phyloP scores from a whole-genome alignment of 2,888 invertebrate species.

The Spodoptera picta region DNA sequence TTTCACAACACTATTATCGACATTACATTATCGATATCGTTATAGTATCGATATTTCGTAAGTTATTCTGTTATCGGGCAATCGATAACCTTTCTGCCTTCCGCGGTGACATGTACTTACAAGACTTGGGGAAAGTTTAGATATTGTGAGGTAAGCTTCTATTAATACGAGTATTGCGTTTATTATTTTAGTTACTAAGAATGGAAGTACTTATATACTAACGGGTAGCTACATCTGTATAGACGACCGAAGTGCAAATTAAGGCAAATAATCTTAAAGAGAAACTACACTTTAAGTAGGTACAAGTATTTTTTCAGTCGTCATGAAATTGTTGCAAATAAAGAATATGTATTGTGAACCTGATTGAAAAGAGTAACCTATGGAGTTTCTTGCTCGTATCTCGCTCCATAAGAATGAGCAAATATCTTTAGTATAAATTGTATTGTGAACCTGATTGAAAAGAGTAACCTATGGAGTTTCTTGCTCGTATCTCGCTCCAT shows the following conservation, averaged over 20 bases:
- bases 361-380: too few relatives aligned
- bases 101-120: conserved; percentile 55
- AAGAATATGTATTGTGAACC: too few relatives aligned
- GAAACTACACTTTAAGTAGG: too few relatives aligned
- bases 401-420: too few relatives aligned
- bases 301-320: too few relatives aligned
- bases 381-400: too few relatives aligned
- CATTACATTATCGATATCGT: conserved; percentile 57
- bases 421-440: too few relatives aligned
- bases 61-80: conserved; percentile 52
- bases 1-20: conserved; percentile 59
- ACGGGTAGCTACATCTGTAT: not conserved
- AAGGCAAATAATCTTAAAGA: too few relatives aligned
- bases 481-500: too few relatives aligned
- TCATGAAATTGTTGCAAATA: too few relatives aligned
- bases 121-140: conserved; percentile 52
- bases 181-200: conserved; percentile 23
- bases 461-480: too few relatives aligned
- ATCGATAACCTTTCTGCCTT: conserved; percentile 61
- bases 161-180: conserved; percentile 21
- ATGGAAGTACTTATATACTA: not conserved
- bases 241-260: not conserved
- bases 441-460: too few relatives aligned
- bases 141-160: conserved; percentile 46
- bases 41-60: conserved; percentile 61